Base-by-base conservation (phyloP, 2,888 invertebrate genomes). In the Dicycla oo region DNA sequence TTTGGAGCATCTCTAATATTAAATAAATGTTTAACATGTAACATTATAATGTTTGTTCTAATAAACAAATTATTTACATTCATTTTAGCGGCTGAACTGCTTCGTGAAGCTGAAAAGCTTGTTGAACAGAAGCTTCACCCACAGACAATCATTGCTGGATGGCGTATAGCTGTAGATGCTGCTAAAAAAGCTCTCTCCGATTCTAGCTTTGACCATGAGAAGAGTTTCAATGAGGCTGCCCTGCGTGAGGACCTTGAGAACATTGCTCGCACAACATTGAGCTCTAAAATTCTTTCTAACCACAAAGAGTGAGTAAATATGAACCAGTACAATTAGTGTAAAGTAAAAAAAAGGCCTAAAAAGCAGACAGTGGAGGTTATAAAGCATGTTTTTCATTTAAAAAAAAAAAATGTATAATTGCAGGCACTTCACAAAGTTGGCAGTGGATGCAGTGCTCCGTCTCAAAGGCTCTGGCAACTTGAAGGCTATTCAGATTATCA, bases 281-380 rank as follows among this genome's bases (percentile, higher is more conserved):
- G 99, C 90, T 99, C 99, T 0, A 99, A 99, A 94, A 99, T 99
- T 92, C 96, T 99, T 53, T 98, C 99, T 43, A 99, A 99, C 90
- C 99, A 99, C 93, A 99, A 99, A 94, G 99, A 99, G 89, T 97
- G 82, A 93, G 95, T 92, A 43, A 34, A 64, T 23, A 6, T 57
- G 0, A 38, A 60, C 38, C 6, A 30, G 15, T 38, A 15, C 8
- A 45, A n/a, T 13, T 30, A 30, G 2, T 20, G 43, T 49, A 38
- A 23, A 23, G 5, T 23, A 3, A 60, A 43, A 3, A 43, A n/a
- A 18, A 20, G 26, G 1, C 34, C 0, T 8, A 18, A 7, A 57
- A 54, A 4, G 1, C 20, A 18, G 5, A 4, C 7, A 49, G 11
- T 56, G 40, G 0, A 20, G 11, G 15, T 47, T 8, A 8, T 23